A percentile compares a stretch with the other conserved stretches of the same genome.
Evolutionary conservation across 2,113 vertebrate genomes (phyloP).

Genomic region (Oenanthe oenanthe): DNA sequence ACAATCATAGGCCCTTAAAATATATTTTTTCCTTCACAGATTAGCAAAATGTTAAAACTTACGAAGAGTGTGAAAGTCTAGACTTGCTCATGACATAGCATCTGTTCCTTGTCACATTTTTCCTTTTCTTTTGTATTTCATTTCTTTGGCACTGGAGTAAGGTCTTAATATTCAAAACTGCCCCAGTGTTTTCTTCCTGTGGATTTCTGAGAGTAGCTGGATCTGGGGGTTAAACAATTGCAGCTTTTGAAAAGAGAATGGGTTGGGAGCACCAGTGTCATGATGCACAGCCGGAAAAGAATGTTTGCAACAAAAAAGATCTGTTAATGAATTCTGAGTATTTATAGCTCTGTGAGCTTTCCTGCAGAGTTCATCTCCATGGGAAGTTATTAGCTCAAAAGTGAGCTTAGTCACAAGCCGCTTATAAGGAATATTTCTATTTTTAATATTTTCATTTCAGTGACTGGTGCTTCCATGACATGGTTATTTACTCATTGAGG

Average conservation of each 20-base stretch:
- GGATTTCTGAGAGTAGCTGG: not conserved
- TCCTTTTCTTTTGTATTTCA: not conserved
- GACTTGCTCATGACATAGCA: not conserved
- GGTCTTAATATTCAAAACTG: not conserved
- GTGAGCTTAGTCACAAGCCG: slow-evolving; percentile 58
- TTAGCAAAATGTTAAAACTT: not conserved
- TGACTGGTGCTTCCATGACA: not conserved
- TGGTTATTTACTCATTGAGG: not conserved
- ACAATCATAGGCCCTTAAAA: not conserved
- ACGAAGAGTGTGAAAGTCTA: not conserved
- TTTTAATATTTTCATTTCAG: slow-evolving; percentile 37
- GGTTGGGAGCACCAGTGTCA: slow-evolving; percentile 33
- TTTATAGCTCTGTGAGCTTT: slow-evolving; percentile 65
- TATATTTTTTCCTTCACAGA: not conserved
- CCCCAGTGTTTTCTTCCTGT: slow-evolving; percentile 52
- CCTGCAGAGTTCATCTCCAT: slow-evolving; percentile 55
- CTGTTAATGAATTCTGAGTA: slow-evolving; percentile 66
- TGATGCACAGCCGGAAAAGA: slow-evolving; percentile 52
- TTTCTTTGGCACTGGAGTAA: not conserved
- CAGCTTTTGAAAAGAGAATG: slow-evolving; percentile 48
- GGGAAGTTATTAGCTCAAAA: slow-evolving; percentile 67
- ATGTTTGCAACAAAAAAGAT: slow-evolving; percentile 53
- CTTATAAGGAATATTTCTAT: slow-evolving; percentile 61
- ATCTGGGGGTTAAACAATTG: slow-evolving; percentile 50
- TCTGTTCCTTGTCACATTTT: not conserved